Conservation (phyloP, 2,113 vertebrate species). For the Poeciliopsis occidentalis region DNA sequence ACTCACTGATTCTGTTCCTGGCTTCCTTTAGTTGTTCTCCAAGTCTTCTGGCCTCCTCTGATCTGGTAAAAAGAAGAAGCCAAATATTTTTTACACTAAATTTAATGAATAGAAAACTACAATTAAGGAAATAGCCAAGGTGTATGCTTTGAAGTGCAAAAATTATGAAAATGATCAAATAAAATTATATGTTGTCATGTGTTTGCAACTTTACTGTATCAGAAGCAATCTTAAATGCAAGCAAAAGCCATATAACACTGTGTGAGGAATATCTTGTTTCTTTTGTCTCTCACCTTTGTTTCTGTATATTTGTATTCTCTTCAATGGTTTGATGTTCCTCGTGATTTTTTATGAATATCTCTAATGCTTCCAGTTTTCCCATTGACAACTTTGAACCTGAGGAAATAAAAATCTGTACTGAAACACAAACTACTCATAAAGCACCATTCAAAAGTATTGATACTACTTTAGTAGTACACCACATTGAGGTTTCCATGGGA, state of each 20-base stretch:
- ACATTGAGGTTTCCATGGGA: not conserved
- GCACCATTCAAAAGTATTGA: not conserved
- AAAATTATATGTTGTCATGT: no score
- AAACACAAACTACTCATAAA: not conserved
- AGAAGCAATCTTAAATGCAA: not conserved
- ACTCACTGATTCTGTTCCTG: conserved; percentile 91
- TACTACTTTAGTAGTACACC: not conserved
- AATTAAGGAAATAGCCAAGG: not conserved
- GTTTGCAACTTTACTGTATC: not conserved
- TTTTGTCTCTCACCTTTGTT: conserved; percentile 83
- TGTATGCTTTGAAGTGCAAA: not conserved
- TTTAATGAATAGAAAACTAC: no score
- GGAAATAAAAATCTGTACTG: not conserved
- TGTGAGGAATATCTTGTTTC: not conserved
- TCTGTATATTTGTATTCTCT: conserved; percentile 88
- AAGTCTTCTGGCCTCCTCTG: conserved; percentile 87
- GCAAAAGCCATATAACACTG: not conserved
- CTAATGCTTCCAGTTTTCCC: conserved; percentile 90
- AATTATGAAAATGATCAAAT: not conserved
- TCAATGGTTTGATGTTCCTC: conserved; percentile 84
- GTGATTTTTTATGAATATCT: conserved; percentile 86
- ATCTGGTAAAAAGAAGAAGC: conserved; percentile 74
- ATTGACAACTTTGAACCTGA: conserved; percentile 80
- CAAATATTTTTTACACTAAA: not conserved
- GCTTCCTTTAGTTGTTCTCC: conserved; percentile 84